Conservation (phyloP, 2,113 vertebrate genomes). For the Gobiocypris rarus region DNA sequence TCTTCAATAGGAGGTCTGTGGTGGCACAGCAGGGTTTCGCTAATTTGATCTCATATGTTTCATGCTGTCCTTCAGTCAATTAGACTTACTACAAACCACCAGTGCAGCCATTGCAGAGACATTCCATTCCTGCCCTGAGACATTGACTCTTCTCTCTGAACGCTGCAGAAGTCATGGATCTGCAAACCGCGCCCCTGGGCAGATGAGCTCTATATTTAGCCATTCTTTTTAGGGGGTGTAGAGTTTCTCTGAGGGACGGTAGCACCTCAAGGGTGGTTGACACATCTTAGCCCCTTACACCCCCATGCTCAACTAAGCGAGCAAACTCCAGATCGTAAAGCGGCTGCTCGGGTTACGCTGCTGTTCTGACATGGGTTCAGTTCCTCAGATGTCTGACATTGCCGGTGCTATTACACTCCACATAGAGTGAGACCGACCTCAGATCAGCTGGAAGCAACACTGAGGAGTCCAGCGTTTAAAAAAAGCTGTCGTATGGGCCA, state of each 20-base stretch:
- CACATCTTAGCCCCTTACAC: slow-evolving; percentile 37
- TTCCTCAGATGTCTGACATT: not conserved
- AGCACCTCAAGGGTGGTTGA: slow-evolving; percentile 59
- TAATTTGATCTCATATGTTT: too few species aligned
- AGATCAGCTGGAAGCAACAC: slow-evolving; percentile 4
- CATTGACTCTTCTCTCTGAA: slow-evolving; percentile 11
- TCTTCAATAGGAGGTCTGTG: too few species aligned
- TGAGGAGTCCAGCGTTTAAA: slow-evolving; percentile 60
- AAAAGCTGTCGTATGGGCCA: slow-evolving; percentile 58
- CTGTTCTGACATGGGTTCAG: slow-evolving; percentile 37
- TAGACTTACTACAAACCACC: not conserved
- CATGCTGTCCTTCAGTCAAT: not conserved
- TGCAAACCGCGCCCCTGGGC: slow-evolving; percentile 62
- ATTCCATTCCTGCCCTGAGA: slow-evolving; percentile 3
- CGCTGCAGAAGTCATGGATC: slow-evolving; percentile 27
- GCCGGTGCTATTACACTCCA: not conserved
- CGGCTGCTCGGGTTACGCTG: slow-evolving; percentile 37
- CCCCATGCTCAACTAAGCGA: not conserved
- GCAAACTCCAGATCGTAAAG: slow-evolving; percentile 49
- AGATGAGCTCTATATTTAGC: slow-evolving; percentile 80
- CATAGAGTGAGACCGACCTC: not conserved
- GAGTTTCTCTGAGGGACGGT: slow-evolving; percentile 60
- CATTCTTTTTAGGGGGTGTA: slow-evolving; percentile 66
- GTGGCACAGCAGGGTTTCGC: too few species aligned
- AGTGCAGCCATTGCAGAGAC: not conserved